phyloP scores from a whole-genome alignment of 92 coral and sea anemone species.

The Epizoanthus scotinus region DNA sequence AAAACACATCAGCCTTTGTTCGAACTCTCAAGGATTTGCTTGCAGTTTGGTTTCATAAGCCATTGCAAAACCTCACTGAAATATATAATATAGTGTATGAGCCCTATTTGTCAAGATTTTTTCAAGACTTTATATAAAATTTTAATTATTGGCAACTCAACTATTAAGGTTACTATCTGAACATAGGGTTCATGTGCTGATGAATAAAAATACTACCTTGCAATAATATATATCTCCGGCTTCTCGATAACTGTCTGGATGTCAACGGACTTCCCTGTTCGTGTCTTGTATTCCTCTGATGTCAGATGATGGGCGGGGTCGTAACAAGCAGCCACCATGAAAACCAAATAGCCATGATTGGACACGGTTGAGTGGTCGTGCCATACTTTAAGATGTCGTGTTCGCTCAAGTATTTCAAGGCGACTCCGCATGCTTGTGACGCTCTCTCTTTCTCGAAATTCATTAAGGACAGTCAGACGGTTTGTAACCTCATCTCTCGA shows the following conservation, averaged over 20 bases:
- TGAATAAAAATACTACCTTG: constrained; percentile 27
- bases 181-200: too few relatives aligned
- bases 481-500: constrained; percentile 17
- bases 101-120: too few relatives aligned
- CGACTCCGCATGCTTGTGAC: constrained; percentile 42
- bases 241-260: constrained; percentile 48
- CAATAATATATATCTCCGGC: constrained; percentile 40
- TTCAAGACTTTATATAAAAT: too few relatives aligned
- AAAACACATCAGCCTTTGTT: neutral
- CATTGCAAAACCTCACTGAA: too few relatives aligned
- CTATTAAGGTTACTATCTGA: too few relatives aligned
- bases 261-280: constrained; percentile 40
- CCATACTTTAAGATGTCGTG: constrained; percentile 56
- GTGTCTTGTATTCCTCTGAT: constrained; percentile 38
- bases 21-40: too few relatives aligned
- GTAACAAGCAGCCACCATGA: constrained; percentile 54
- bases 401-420: constrained; percentile 42
- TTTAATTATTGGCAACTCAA: too few relatives aligned
- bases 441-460: constrained; percentile 50
- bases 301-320: constrained; percentile 52
- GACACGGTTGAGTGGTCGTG: constrained; percentile 72
- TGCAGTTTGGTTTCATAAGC: too few relatives aligned
- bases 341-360: constrained; percentile 61
- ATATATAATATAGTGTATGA: too few relatives aligned
- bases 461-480: constrained; percentile 30